Percentiles rank a stretch among this genome's conserved stretches.
Conservation (phyloP, 2,888 invertebrate species). For the Myathropa florea region DNA sequence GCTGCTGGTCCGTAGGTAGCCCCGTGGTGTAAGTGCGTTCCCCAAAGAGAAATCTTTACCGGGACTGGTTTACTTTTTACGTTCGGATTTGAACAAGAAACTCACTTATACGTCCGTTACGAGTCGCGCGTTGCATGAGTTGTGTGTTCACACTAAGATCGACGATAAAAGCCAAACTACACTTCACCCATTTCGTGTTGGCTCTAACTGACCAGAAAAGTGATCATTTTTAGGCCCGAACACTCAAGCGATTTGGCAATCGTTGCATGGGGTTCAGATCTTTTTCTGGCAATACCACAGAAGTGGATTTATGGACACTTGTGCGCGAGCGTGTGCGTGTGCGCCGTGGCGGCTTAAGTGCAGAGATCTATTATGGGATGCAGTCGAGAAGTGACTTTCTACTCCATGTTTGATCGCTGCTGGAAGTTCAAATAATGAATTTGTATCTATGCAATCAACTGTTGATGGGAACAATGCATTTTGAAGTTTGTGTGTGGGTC, state of each 20-base stretch:
- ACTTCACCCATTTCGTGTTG: background rate
- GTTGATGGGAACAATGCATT: background rate
- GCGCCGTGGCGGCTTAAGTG: background rate
- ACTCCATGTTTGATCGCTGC: background rate
- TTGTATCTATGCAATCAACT: background rate
- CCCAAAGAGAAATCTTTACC: background rate
- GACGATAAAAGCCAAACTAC: background rate
- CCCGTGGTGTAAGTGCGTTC: background rate
- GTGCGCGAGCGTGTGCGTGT: background rate
- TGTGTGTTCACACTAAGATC: background rate
- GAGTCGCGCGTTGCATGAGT: background rate
- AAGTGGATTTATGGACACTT: background rate
- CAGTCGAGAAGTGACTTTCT: background rate
- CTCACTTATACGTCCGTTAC: background rate
- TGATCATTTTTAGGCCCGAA: background rate
- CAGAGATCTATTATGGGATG: background rate
- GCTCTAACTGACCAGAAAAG: slow-evolving; percentile 1
- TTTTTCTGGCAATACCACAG: background rate
- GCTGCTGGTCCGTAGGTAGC: background rate
- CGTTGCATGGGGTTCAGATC: background rate
- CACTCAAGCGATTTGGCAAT: background rate
- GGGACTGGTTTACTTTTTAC: background rate
- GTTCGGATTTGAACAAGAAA: background rate
- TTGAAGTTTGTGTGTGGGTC: background rate
- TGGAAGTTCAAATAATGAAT: background rate